Evolutionary conservation across 2,113 vertebrate genomes (phyloP).

Genomic region (Scolopax mira): DNA sequence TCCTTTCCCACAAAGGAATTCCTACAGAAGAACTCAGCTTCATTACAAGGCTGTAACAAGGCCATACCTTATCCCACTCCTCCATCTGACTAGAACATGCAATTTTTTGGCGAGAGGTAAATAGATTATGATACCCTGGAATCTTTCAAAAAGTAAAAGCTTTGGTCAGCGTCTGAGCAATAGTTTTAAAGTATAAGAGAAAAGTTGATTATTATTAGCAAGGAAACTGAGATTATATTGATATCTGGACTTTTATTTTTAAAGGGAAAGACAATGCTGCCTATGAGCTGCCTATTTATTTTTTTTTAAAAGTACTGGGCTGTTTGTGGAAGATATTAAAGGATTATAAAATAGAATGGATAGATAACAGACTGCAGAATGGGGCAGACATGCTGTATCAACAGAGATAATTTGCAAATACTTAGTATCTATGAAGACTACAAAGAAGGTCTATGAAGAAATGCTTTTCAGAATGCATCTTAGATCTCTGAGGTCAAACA

Average conservation of each 20-base stretch:
- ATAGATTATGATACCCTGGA: not conserved
- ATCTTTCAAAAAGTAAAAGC: not conserved
- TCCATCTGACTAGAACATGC: not conserved
- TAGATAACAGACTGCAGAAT: not conserved
- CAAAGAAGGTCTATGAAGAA: not conserved
- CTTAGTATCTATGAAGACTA: not conserved
- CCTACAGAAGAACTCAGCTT: not conserved
- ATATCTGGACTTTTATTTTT: not conserved
- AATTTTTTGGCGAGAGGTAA: not conserved
- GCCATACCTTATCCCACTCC: not conserved
- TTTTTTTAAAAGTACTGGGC: not conserved
- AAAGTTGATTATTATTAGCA: not conserved
- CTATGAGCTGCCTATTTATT: not conserved
- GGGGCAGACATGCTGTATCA: not conserved
- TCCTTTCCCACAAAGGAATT: not conserved
- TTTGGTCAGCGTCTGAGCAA: not conserved
- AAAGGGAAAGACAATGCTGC: not conserved
- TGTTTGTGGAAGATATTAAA: not conserved
- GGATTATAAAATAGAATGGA: not conserved
- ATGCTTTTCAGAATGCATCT: not conserved
- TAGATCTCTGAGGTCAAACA: not conserved
- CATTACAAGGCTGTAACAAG: not conserved
- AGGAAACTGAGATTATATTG: not conserved
- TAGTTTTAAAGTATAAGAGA: not conserved
- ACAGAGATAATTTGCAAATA: not conserved